Evolutionary conservation across 1,140 invertebrate genomes (phyloP).

Genomic region (Rhynchophorus ferrugineus): DNA sequence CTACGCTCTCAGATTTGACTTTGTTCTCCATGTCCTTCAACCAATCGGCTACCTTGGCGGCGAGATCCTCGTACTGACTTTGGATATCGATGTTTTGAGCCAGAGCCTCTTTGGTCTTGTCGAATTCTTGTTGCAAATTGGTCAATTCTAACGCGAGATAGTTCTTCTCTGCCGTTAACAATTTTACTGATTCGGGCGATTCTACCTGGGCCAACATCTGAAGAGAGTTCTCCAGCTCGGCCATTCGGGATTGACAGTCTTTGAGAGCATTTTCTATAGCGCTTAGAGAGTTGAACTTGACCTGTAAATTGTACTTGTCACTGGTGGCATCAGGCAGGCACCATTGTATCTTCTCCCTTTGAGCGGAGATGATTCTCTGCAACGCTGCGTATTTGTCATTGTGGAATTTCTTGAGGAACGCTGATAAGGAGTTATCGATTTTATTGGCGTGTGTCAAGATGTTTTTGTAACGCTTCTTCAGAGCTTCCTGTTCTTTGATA

Average conservation of each 20-base stretch:
- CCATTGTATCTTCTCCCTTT: constrained; percentile 87
- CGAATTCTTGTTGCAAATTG: constrained; percentile 56
- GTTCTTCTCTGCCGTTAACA: constrained; percentile 55
- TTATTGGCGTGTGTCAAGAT: constrained; percentile 68
- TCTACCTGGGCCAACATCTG: constrained; percentile 60
- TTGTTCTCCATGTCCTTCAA: constrained; percentile 79
- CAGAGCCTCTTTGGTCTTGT: constrained; percentile 60
- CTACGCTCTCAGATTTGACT: constrained; percentile 64
- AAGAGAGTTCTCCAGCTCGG: constrained; percentile 60
- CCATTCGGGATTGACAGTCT: constrained; percentile 58
- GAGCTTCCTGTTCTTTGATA: constrained; percentile 69
- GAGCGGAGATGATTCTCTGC: constrained; percentile 67
- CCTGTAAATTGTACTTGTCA: constrained; percentile 87
- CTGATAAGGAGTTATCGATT: constrained; percentile 69
- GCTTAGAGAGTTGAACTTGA: constrained; percentile 74
- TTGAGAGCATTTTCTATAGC: constrained; percentile 67
- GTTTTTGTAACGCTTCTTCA: constrained; percentile 70
- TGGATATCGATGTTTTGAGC: constrained; percentile 69
- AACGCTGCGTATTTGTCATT: constrained; percentile 76
- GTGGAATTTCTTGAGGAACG: constrained; percentile 81
- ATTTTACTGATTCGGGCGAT: constrained; percentile 55
- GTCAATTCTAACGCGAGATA: constrained; percentile 61
- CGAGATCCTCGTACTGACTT: constrained; percentile 69
- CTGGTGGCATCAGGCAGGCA: constrained; percentile 79
- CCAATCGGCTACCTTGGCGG: constrained; percentile 73